Percentiles rank a stretch among this genome's conserved stretches.
Conservation (phyloP, 1,140 invertebrate species). For the Wasmannia auropunctata region DNA sequence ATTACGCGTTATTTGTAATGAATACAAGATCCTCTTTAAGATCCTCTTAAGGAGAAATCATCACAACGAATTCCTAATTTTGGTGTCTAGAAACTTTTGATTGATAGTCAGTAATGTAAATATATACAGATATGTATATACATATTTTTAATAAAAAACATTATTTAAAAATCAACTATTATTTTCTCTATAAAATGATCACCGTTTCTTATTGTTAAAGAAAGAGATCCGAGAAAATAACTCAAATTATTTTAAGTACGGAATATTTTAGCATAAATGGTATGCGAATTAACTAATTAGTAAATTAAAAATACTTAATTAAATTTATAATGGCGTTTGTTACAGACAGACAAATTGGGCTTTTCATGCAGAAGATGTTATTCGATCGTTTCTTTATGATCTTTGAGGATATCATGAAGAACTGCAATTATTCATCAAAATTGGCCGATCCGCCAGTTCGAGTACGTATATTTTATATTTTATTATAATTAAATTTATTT, state of each 20-base stretch:
- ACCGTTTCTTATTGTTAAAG: too few relatives aligned
- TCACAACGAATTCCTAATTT: too few relatives aligned
- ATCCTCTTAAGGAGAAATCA: too few relatives aligned
- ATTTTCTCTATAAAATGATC: too few relatives aligned
- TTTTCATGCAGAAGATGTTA: conserved; percentile 88
- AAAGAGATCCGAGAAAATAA: neutral
- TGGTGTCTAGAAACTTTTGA: too few relatives aligned
- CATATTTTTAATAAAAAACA: neutral
- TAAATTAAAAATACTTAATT: neutral
- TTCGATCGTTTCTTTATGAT: conserved; percentile 88
- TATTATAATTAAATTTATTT: neutral
- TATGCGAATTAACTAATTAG: neutral
- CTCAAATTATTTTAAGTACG: neutral
- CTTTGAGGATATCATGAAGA: conserved; percentile 85
- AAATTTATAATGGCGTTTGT: neutral
- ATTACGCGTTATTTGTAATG: neutral
- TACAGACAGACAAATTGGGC: conserved; percentile 90
- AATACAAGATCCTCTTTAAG: too few relatives aligned
- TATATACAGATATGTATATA: neutral
- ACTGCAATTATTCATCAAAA: conserved; percentile 87
- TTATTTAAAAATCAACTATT: neutral
- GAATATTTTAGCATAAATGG: neutral
- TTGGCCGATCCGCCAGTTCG: conserved; percentile 86
- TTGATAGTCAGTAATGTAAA: neutral
- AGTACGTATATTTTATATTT: conserved; percentile 65